These are phyloP conservation scores for Edolisoma coerulescens DNA, from an alignment of 2,113 vertebrate species.

Conservation along the genomic window DNA sequence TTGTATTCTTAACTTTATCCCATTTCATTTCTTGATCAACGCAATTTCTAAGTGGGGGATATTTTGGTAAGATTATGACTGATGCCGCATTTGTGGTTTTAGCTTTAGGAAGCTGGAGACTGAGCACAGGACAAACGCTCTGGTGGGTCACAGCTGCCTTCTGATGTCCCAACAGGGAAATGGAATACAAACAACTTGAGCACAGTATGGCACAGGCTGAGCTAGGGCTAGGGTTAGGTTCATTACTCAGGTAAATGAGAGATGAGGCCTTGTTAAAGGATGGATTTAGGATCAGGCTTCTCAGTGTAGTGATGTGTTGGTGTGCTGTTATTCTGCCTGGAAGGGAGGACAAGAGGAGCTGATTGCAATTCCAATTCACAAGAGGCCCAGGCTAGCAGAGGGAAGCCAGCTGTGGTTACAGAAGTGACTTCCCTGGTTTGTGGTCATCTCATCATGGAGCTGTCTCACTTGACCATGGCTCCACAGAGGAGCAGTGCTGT, in stretches of 20 bases:
- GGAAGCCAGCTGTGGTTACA: not conserved
- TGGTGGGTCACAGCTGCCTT: not conserved
- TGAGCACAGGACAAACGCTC: not conserved
- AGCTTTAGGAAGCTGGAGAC: not conserved
- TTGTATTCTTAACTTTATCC: not conserved
- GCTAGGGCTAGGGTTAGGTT: not conserved
- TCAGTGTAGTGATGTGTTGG: not conserved
- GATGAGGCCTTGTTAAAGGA: not conserved
- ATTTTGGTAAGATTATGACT: not conserved
- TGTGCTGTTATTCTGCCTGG: not conserved
- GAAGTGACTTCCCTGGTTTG: not conserved
- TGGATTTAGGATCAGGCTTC: not conserved
- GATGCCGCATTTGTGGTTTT: not conserved
- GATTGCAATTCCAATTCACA: not conserved
- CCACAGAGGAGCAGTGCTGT: not conserved
- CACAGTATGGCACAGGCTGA: not conserved
- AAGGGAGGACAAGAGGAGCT: not conserved
- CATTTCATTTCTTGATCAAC: not conserved
- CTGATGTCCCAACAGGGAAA: not conserved
- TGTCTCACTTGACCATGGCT: not conserved
- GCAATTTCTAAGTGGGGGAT: not conserved
- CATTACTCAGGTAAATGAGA: not conserved
- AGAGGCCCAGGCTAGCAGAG: not conserved
- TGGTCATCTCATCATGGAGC: not conserved
- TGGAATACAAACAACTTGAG: not conserved